A percentile compares a stretch with the other conserved stretches of the same genome.
phyloP scores from a whole-genome alignment of 2,797 vertebrate species.

The Poecilia picta region DNA sequence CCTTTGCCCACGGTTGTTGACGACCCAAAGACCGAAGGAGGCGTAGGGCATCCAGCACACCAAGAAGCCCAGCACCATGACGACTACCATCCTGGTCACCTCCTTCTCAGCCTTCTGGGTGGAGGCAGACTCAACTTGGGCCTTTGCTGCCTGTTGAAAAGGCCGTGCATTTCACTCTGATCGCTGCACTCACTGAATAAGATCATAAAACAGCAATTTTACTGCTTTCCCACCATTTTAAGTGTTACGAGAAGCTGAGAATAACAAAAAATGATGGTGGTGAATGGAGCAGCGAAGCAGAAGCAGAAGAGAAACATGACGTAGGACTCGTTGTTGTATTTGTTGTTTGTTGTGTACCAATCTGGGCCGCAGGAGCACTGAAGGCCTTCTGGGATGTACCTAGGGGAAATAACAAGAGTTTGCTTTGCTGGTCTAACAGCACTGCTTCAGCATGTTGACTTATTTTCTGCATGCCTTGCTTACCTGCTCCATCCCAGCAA shows the following conservation, averaged over 20 bases:
- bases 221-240: constrained; percentile 47
- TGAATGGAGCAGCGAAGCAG: constrained; percentile 80
- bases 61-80: constrained; percentile 83
- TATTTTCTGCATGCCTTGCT: constrained; percentile 12
- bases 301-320: constrained; percentile 84
- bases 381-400: constrained; percentile 76
- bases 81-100: constrained; percentile 83
- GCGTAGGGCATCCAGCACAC: constrained; percentile 80
- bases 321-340: constrained; percentile 82
- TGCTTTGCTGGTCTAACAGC: neutral
- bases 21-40: constrained; percentile 75
- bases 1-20: constrained; percentile 70
- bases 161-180: neutral
- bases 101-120: constrained; percentile 84
- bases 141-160: constrained; percentile 72
- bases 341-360: constrained; percentile 80
- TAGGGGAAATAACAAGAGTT: constrained; percentile 7
- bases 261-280: constrained; percentile 79
- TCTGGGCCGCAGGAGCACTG: constrained; percentile 82
- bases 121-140: constrained; percentile 80
- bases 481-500: constrained; percentile 81
- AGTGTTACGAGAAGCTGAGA: constrained; percentile 79
- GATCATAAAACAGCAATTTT: neutral
- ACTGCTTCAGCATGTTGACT: neutral
- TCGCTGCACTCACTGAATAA: neutral